Conservation (phyloP, 92 coral and sea anemone species). For the Micromussa lordhowensis region DNA sequence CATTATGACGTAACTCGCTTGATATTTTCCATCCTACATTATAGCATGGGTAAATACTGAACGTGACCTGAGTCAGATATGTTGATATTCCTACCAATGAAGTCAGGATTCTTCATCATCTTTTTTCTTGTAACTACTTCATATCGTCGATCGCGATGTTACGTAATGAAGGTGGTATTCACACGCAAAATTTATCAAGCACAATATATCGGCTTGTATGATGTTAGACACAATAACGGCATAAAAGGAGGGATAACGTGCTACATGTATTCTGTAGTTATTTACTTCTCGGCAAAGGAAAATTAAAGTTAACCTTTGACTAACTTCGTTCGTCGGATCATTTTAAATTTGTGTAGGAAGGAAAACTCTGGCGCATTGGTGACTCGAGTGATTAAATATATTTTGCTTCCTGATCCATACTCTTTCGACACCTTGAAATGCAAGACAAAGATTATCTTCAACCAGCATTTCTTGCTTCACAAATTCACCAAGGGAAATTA, state of each 20-base stretch:
- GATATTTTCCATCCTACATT: background rate
- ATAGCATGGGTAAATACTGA: background rate
- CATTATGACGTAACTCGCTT: background rate
- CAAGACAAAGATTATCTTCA: background rate
- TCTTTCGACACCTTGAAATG: background rate
- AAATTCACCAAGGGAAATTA: background rate
- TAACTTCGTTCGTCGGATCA: background rate
- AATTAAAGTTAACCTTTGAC: background rate
- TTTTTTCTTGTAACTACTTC: background rate
- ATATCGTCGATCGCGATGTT: background rate
- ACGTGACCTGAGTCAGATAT: background rate
- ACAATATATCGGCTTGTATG: slow-evolving; percentile 6
- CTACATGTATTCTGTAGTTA: background rate
- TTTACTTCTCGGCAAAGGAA: background rate
- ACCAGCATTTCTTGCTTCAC: background rate
- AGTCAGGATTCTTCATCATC: background rate
- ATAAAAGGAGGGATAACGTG: background rate
- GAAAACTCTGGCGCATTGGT: background rate
- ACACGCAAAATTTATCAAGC: background rate
- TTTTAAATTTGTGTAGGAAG: slow-evolving; percentile 16
- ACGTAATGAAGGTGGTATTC: background rate
- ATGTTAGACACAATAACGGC: background rate
- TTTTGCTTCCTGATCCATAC: background rate
- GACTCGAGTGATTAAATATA: slow-evolving; percentile 8
- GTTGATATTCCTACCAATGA: background rate